Evolutionary conservation across 2,888 invertebrate genomes (phyloP).

Genomic region (Venusia cambrica): DNA sequence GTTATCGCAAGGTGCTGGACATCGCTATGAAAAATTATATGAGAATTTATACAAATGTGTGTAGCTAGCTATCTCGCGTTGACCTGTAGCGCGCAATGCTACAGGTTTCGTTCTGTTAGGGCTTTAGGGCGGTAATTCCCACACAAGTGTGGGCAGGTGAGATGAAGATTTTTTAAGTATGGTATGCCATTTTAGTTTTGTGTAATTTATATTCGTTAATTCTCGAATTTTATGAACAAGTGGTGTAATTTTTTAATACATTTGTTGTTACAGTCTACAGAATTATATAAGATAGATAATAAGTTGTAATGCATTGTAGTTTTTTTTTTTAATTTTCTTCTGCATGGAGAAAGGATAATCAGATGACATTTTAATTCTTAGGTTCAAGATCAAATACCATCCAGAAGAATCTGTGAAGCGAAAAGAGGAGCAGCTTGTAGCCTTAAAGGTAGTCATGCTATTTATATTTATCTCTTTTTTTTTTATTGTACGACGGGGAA

Average conservation of each 20-base stretch:
- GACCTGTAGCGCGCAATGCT: conserved; percentile 82
- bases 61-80: conserved; percentile 78
- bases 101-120: conserved; percentile 79
- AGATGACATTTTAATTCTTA: conserved; percentile 51
- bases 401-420: conserved; percentile 96
- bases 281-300: conserved; percentile 2
- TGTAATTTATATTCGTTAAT: conserved; percentile 40
- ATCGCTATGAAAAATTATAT: conserved; percentile 66
- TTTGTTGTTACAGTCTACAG: conserved; percentile 11
- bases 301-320: conserved; percentile 14
- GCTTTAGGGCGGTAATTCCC: conserved; percentile 69
- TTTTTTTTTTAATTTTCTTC: conserved; percentile 7
- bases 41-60: conserved; percentile 72
- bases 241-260: conserved; percentile 36
- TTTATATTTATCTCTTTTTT: no score
- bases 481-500: no score
- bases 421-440: conserved; percentile 91
- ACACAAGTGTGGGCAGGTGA: conserved; percentile 77
- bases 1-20: conserved; percentile 75
- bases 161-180: conserved; percentile 76
- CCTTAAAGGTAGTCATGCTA: conserved; percentile 82
- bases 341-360: conserved; percentile 12
- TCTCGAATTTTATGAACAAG: conserved; percentile 34
- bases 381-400: conserved; percentile 99
- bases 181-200: conserved; percentile 65